Evolutionary conservation across 2,797 vertebrate genomes (phyloP).

Genomic region (Hephaestus fuliginosus): DNA sequence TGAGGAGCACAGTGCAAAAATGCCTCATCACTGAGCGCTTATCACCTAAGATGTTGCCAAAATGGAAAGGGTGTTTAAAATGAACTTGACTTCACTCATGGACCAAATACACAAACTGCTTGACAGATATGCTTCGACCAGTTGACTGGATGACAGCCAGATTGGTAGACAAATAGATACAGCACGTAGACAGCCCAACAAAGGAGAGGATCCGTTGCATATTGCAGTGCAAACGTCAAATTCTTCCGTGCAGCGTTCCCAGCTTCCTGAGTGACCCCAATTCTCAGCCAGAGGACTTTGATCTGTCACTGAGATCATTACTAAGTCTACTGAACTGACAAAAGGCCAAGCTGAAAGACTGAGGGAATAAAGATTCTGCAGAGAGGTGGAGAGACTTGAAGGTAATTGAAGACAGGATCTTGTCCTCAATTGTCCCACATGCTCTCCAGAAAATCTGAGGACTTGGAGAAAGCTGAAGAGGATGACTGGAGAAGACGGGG

Average conservation of each 20-base stretch:
- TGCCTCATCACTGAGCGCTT: slow-evolving; percentile 41
- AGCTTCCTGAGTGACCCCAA: slow-evolving; percentile 62
- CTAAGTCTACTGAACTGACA: slow-evolving; percentile 61
- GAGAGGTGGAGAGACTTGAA: slow-evolving; percentile 42
- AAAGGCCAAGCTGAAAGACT: slow-evolving; percentile 51
- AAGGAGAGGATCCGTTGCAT: slow-evolving; percentile 33
- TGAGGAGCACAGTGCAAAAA: slow-evolving; percentile 35
- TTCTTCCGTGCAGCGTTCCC: slow-evolving; percentile 49
- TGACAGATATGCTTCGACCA: slow-evolving; percentile 31
- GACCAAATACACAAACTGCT: slow-evolving; percentile 24
- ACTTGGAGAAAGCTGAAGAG: slow-evolving; percentile 22
- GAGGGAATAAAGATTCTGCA: slow-evolving; percentile 33
- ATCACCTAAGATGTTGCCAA: slow-evolving; percentile 41
- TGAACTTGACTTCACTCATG: slow-evolving; percentile 20
- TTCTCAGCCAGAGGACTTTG: slow-evolving; percentile 62
- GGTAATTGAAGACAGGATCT: slow-evolving; percentile 69
- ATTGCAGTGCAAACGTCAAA: slow-evolving; percentile 42
- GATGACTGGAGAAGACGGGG: slow-evolving; percentile 34
- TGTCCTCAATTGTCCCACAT: slow-evolving; percentile 40
- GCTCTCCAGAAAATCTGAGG: slow-evolving; percentile 39
- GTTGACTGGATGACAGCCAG: slow-evolving; percentile 25
- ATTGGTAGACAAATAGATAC: slow-evolving; percentile 19
- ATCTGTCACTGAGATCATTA: slow-evolving; percentile 72
- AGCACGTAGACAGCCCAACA: slow-evolving; percentile 11
- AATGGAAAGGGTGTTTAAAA: slow-evolving; percentile 25